Evolutionary conservation across 2,888 invertebrate species (phyloP), one percentile per base, ranked within the genome.

Genomic region (Reticulitermes lucifugus): DNA sequence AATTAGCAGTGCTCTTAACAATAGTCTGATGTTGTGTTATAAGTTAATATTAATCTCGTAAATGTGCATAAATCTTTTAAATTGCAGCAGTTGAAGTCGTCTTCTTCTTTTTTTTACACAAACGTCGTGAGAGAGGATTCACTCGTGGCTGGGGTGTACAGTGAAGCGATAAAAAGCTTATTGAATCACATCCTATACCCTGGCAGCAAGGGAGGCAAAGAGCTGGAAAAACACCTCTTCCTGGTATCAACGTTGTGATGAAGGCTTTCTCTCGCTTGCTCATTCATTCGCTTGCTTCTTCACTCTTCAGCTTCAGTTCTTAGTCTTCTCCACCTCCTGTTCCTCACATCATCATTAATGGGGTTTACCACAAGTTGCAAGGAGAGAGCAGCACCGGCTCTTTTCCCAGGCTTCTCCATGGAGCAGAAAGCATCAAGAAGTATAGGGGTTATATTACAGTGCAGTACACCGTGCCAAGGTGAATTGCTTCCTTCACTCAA

Each of bases 121-220:
- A 55, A 55, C 55, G 18, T 55, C 55, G 55, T 55, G 55, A 55
- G 55, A 55, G 18, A 51, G 51, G 9, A 51, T 51, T 51, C 14
- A 6, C 51, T 14, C 51, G 51, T 51, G 25, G 25, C 35, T 35
- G 70, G 65, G 70, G 70, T 81, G 81, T 65, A 81, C 81, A 81
- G 43, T 81, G 70, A n/a, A 81, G 81, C 81, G 81, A 81, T 81
- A 81, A 81, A 81, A 81, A 81, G 81, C 81, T 81, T 81, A 81
- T 81, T 81, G 81, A 81, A 81, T 81, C 81, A 81, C 81, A 70
- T 81, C 81, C 80, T 80, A 60, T 60, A 41, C 80, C 29, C 80
- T 80, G 60, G 81, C 81, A 65, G 79, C 46, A 79, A 79, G 51
- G 35, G 79, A 59, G 70, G 81, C 81, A 81, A 70, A 25, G 81